Conservation (phyloP, 2,797 vertebrate species). For the Brachyrhaphis roseni region DNA sequence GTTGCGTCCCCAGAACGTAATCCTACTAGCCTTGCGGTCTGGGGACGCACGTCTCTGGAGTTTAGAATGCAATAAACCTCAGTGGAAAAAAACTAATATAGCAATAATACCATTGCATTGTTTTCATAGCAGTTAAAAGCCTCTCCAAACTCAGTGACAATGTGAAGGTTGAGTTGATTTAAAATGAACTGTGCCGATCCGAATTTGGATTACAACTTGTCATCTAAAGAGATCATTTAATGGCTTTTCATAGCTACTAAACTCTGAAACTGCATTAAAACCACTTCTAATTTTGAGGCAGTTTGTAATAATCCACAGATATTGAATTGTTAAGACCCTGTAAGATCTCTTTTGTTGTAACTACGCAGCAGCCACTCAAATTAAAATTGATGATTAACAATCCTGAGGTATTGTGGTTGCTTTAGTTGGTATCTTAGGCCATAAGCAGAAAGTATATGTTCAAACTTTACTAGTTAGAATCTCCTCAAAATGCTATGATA, state of each 20-base stretch:
- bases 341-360: not conserved
- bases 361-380: not conserved
- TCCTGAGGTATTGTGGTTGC: not conserved
- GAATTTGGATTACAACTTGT: not conserved
- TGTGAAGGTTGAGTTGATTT: not conserved
- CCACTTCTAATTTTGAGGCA: not conserved
- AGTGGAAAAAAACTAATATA: not conserved
- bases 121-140: not conserved
- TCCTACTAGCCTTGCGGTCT: not conserved
- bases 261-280: not conserved
- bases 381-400: not conserved
- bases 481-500: not conserved
- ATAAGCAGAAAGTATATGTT: not conserved
- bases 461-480: not conserved
- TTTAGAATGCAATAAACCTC: not conserved
- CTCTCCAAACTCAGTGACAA: not conserved
- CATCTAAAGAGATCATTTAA: not conserved
- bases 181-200: not conserved
- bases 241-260: not conserved
- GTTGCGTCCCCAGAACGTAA: not conserved
- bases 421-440: not conserved
- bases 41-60: not conserved
- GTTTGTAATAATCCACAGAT: not conserved
- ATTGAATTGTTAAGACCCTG: not conserved
- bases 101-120: not conserved